phyloP scores from a whole-genome alignment of 2,888 invertebrate species.

The Lasioglossum vierecki region DNA sequence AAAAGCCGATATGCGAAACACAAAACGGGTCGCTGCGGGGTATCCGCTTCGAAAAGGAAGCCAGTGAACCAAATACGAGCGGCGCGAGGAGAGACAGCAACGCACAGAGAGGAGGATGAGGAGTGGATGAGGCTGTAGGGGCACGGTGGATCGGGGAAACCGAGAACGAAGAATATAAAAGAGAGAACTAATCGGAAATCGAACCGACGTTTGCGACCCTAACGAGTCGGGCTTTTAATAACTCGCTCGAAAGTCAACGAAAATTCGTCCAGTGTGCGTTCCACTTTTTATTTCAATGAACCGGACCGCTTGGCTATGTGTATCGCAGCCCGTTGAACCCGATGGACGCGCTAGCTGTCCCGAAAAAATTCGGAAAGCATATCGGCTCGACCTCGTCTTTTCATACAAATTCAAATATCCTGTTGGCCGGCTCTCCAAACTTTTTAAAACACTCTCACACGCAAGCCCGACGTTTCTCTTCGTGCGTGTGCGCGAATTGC shows the following conservation, averaged over 20 bases:
- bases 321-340: not conserved
- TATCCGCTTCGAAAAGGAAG: constrained; percentile 51
- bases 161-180: constrained; percentile 34
- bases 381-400: not conserved
- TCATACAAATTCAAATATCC: constrained; percentile 14
- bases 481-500: not conserved
- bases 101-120: not conserved
- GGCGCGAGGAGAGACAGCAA: constrained; percentile 18
- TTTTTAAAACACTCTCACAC: not conserved
- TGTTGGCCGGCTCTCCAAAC: not conserved
- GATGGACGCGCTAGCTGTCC: not conserved
- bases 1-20: constrained; percentile 50
- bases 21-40: constrained; percentile 56
- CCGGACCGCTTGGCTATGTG: not conserved
- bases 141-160: not conserved
- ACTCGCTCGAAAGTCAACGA: constrained; percentile 28
- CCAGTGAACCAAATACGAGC: constrained; percentile 47
- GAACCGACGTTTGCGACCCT: constrained; percentile 40
- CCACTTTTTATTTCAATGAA: constrained; percentile 21
- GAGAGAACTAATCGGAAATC: constrained; percentile 53
- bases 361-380: constrained; percentile 15
- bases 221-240: constrained; percentile 51
- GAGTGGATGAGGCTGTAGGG: not conserved
- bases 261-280: constrained; percentile 30
- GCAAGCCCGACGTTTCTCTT: not conserved